Evolutionary conservation across 2,797 vertebrate genomes (phyloP).

Genomic region (Phyllotis vaccarum): DNA sequence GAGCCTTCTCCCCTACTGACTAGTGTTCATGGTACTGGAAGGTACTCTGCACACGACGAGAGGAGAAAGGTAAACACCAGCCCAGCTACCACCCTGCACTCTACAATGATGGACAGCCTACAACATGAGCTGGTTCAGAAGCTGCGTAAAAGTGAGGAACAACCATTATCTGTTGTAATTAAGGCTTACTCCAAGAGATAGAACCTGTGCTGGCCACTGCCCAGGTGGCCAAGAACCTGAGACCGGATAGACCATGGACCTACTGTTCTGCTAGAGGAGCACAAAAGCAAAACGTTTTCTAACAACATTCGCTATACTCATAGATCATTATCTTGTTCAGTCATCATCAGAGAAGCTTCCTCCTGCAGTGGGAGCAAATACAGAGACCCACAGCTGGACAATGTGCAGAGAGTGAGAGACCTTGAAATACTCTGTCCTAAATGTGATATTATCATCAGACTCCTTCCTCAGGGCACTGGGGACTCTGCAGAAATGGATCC

Average conservation of each 20-base stretch:
- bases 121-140: not conserved
- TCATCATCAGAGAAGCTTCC: not conserved
- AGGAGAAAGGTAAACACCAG: not conserved
- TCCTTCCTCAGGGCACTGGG: not conserved
- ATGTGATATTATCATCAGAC: not conserved
- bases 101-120: too few relatives aligned
- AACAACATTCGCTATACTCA: not conserved
- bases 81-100: not conserved
- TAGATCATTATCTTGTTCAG: not conserved
- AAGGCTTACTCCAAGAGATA: too few relatives aligned
- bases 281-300: not conserved
- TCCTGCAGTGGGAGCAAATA: not conserved
- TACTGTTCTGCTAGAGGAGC: not conserved
- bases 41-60: not conserved
- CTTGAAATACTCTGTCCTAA: not conserved
- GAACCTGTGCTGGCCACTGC: not conserved
- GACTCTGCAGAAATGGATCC: not conserved
- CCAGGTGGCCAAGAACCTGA: too few relatives aligned
- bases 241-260: too few relatives aligned
- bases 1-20: not conserved
- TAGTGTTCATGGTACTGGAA: not conserved
- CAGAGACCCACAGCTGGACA: not conserved
- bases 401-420: not conserved
- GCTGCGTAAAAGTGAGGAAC: accelerated
- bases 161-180: not conserved